These are phyloP conservation scores for Chiloscyllium punctatum DNA, from an alignment of 2,797 vertebrate genomes.

Conservation along the genomic window DNA sequence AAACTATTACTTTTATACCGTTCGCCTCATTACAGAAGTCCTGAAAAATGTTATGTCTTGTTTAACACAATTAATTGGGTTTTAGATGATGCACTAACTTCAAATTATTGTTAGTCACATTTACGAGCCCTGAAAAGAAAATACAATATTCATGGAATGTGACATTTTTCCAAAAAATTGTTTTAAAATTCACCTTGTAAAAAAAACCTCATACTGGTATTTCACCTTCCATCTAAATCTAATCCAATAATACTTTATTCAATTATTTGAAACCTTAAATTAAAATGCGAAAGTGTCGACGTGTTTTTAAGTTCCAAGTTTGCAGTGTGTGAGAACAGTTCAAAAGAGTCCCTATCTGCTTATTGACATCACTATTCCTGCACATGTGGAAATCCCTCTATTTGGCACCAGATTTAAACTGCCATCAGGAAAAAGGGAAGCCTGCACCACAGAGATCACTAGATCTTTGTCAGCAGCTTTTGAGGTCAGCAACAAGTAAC, in stretches of 20 bases:
- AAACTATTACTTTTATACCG: background rate
- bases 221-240: background rate
- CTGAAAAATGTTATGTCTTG: background rate
- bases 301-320: background rate
- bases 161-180: background rate
- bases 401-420: background rate
- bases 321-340: background rate
- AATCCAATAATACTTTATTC: background rate
- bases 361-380: background rate
- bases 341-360: background rate
- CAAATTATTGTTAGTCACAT: background rate
- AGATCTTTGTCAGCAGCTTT: background rate
- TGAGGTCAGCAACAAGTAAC: background rate
- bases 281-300: background rate
- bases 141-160: background rate
- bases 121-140: background rate
- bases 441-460: background rate
- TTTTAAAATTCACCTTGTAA: background rate
- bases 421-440: background rate
- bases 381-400: background rate
- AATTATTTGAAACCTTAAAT: background rate
- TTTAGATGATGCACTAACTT: background rate
- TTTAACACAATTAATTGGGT: background rate
- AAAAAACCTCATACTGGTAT: background rate
- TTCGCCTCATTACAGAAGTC: background rate